These are phyloP conservation scores for Eupithecia insigniata DNA, from an alignment of 2,888 invertebrate genomes.

Conservation along the genomic window DNA sequence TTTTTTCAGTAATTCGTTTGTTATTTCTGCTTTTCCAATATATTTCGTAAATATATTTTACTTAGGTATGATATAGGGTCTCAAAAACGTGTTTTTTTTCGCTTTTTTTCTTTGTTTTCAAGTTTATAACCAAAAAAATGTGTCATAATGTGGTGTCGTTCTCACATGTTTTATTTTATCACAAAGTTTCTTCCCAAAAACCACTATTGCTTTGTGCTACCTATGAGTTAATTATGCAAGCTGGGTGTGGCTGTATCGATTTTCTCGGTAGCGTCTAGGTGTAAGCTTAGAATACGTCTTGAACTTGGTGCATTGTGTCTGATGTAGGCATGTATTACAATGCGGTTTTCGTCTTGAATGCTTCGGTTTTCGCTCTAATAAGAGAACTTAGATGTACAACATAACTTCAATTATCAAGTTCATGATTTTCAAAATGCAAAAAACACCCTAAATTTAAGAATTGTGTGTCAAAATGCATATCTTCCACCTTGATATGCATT, in stretches of 20 bases:
- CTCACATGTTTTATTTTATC: constrained; percentile 74
- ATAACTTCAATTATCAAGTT: constrained; percentile 12
- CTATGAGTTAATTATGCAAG: constrained; percentile 78
- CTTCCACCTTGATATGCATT: too few relatives aligned
- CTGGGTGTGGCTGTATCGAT: constrained; percentile 85
- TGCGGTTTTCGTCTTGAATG: constrained; percentile 60
- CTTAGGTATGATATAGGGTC: constrained; percentile 36
- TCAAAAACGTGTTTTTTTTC: constrained; percentile 61
- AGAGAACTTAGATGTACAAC: constrained; percentile 12
- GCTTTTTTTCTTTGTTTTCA: constrained; percentile 81
- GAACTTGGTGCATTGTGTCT: constrained; percentile 73
- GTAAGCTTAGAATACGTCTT: constrained; percentile 76
- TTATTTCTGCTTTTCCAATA: constrained; percentile 43
- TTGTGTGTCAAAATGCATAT: constrained; percentile 32
- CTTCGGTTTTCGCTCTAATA: constrained; percentile 50
- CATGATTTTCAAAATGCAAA: constrained; percentile 8
- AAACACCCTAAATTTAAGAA: constrained; percentile 9
- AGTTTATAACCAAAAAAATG: constrained; percentile 81
- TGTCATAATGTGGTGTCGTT: constrained; percentile 72
- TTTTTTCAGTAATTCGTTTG: constrained; percentile 56
- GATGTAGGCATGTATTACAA: constrained; percentile 64
- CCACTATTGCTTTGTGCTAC: constrained; percentile 56
- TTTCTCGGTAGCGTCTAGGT: constrained; percentile 83
- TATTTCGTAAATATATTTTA: constrained; percentile 33
- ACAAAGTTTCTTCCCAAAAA: constrained; percentile 62